Base-by-base conservation (phyloP, 2,797 vertebrate genomes). In the Ptychadena robeensis region DNA sequence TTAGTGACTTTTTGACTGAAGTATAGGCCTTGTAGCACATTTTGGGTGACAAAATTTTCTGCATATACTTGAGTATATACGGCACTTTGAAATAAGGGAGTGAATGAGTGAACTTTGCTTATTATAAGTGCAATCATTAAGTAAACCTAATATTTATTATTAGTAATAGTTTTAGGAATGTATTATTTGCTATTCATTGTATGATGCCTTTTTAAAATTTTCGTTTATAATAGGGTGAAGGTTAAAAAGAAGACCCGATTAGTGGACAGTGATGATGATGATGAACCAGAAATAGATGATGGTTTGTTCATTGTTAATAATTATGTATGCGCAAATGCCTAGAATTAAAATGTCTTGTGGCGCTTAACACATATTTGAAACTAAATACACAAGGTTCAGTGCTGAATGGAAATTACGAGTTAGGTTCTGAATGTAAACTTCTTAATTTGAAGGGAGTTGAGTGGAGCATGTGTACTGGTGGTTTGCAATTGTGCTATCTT, bases 251-350 rank as follows among this genome's bases (percentile, higher is more conserved):
- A 22, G 25, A 77, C 2, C 6, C 30, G 22, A 2, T 5, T 79
- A 11, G 7, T 83, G 44, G 82, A 83, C 22, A 64, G 66, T 48
- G 67, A 75, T 53, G 67, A 83, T 22, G 75, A 83, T 28, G 74
- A 83, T 10, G n/a, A 61, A 10, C 28, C 59, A 15, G 31, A 18
- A 67, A 65, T 32, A 27, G 30, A 53, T 25, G 3, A 69, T 37
- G 82, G 82, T 83, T 38, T 83, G 81, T 73, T 18, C 25, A 12
- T 48, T 9, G 27, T 25, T 22, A 28, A 9, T 7, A 0, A 63
- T 59, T 28, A 8, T 44, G 0, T 2, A 59, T 4, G 27, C 15
- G 27, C 44, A 53, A 22, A 53, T 53, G 18, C 44, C 44, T 22
- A 53, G 15, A 22, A 7, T 22, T 53, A 53, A 15, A 2, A 48